Base-by-base conservation (phyloP, 2,113 vertebrate species). In the Aegotheles bennettii region DNA sequence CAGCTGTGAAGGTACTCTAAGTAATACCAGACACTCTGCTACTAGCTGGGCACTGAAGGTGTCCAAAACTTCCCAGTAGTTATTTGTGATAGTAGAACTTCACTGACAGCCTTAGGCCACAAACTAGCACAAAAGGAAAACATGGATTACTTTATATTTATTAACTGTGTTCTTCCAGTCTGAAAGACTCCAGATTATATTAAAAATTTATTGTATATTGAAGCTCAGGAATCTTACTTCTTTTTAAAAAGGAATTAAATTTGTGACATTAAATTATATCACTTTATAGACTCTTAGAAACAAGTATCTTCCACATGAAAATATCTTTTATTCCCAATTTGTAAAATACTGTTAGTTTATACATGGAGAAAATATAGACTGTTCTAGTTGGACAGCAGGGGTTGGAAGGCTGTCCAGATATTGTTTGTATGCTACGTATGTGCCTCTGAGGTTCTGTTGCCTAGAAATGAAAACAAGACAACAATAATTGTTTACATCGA, bases 381-480 rank as follows among this genome's bases (percentile, higher is more conserved):
- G 18, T 57, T 82, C 33, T 4, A 74, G 24, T n/a, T n/a, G 53
- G 48, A 86, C n/a, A 90, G 67, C 64, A 71, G 23, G 35, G 24
- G 25, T 26, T 64, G 79, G 60, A 82, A 76, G 13, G 45, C 65
- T 94, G 71, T 83, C 75, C 75, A 90, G 63, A 86, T 96, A 92
- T 26, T 91, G 40, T 90, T 82, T 93, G 50, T 63, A 54, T 86
- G 74, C 51, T 88, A 0, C 81, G 54, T 67, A 50, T 76, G 29
- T 87, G 26, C 87, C 76, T 77, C 74, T 86, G 47, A 91, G 60
- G 89, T 80, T 88, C 69, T 79, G 92, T 96, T 96, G 93, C 95
- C 63, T 95, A 29, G 96, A 93, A 93, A 95, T 95, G 40, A 91
- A 95, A 91, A 93, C 76, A 92, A 78, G 87, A 91, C 79, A 97